Evolutionary conservation across 2,113 vertebrate species (phyloP), one percentile per base, ranked within the genome.

Genomic region (Apteryx mantelli): DNA sequence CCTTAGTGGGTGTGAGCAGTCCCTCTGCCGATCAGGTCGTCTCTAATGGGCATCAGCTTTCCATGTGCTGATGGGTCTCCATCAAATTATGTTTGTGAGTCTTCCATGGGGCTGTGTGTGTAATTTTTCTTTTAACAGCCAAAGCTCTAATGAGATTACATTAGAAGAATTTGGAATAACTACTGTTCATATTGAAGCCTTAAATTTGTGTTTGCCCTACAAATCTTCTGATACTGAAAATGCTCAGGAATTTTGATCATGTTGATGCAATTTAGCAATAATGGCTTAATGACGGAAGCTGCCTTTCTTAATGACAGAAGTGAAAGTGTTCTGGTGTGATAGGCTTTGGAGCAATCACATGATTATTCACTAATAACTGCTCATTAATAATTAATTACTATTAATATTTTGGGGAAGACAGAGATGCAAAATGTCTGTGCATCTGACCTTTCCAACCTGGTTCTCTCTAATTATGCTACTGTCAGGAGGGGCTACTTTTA

Each of bases 381-480:
- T 63, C 10, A 11, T 50, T 36, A 84, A 32, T 69, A 79, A 63
- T 71, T 91, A 95, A 92, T 93, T 61, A 48, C 82, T 36, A 48
- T 74, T 95, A 92, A 79, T 91, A 56, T 32, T 88, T 80, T 61
- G 82, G 76, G 78, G 91, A 89, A 86, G 81, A 61, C 52, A 71
- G 38, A 26, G 76, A 69, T 93, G 82, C 71, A 42, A 79, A 87
- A 42, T 92, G 69, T 76, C 46, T 83, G 20, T 46, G 44, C 60
- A 5, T 42, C 32, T 97, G 89, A 90, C 79, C 96, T 97, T 97
- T 89, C 26, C 48, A 74, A 69, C 34, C n/a, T 89, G 15, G 76
- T 64, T 82, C 56, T 91, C 52, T 95, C 74, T 95, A 74, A 91
- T 94, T 88, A 76, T 18, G 17, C 53, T 60, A 4, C 81, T 94